Evolutionary conservation across 2,797 vertebrate genomes (phyloP), one percentile per base, ranked within the genome.

Genomic region (Lutra lutra): DNA sequence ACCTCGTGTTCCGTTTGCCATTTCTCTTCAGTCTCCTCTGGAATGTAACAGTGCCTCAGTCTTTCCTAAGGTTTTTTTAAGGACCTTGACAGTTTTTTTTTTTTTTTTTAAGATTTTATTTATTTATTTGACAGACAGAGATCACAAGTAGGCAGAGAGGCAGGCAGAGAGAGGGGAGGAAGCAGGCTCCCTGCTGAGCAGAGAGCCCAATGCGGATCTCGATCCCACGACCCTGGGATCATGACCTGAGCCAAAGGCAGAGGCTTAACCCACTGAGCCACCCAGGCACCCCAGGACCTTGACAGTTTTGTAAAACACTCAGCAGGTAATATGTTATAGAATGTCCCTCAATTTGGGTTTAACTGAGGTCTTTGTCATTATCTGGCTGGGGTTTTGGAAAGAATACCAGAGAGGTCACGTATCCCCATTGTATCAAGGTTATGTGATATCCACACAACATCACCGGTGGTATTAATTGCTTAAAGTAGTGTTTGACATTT

Each of bases 301-400:
- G 83, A 46, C 15, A 89, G 38, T 48, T 94, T 64, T 72, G 38
- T 93, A 46, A 86, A 62, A 46, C 11, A 70, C 29, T 82, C 7
- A 38, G 32, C 32, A 78, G n/a, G 7, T 64, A 48, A 48, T 48
- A 73, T 64, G 68, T 82, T 83, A 54, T 75, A 95, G 43, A 32
- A 35, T 48, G 21, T 58, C 13, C 29, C n/a, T 60, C 51, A 80
- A 68, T 79, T 35, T 89, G 62, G 66, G 54, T 85, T 78, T 29
- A 79, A 51, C 23, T 73, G 38, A 91, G n/a, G 8, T 54, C 87
- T 91, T 68, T 90, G 64, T 27, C 75, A 73, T 35, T 62, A 92
- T 56, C 48, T 94, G 70, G 89, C 38, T 48, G 80, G 38, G 35
- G 23, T 82, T 96, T 51, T 95, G 32, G 77, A 83, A 92, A 95